Conservation (phyloP, 2,113 vertebrate genomes). For the Cynoglossus semilaevis region DNA sequence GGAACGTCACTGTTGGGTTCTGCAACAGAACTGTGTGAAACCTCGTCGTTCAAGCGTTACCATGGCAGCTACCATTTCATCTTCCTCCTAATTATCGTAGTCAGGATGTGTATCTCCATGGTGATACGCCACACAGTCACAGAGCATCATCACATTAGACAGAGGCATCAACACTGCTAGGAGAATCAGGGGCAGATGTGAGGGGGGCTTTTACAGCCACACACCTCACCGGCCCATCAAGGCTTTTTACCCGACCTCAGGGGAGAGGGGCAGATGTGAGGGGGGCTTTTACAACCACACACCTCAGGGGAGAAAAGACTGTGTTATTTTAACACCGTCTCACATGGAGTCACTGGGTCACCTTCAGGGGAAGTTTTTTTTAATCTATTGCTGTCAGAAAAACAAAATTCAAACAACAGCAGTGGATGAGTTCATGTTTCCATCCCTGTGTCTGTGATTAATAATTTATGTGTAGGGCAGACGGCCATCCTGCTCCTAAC, state of each 20-base stretch:
- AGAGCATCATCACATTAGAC: slow-evolving; percentile 5
- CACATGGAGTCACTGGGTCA: slow-evolving; percentile 3
- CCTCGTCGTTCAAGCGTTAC: slow-evolving; percentile 22
- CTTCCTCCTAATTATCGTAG: slow-evolving; percentile 44
- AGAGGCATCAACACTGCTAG: slow-evolving; percentile 18
- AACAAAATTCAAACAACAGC: slow-evolving; percentile 16
- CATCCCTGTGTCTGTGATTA: slow-evolving; percentile 36
- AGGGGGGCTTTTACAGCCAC: not conserved
- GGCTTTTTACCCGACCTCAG: slow-evolving; percentile 1
- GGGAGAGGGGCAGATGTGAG: not conserved
- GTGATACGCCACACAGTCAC: slow-evolving; percentile 33
- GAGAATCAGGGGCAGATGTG: slow-evolving; percentile 3
- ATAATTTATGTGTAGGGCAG: slow-evolving; percentile 53
- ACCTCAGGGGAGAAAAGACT: not conserved
- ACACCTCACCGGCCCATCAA: not conserved
- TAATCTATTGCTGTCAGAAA: slow-evolving; percentile 14
- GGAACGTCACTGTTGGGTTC: too few relatives aligned
- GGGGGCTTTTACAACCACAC: not conserved
- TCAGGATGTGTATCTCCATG: slow-evolving; percentile 44
- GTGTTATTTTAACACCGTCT: slow-evolving; percentile 5
- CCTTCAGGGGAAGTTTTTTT: slow-evolving; percentile 12
- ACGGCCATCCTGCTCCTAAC: slow-evolving; percentile 33
- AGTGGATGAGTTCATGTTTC: slow-evolving; percentile 15
- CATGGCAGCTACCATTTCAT: slow-evolving; percentile 30
- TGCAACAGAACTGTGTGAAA: not conserved